phyloP scores from a whole-genome alignment of 2,113 vertebrate species.

The Electrona antarctica region DNA sequence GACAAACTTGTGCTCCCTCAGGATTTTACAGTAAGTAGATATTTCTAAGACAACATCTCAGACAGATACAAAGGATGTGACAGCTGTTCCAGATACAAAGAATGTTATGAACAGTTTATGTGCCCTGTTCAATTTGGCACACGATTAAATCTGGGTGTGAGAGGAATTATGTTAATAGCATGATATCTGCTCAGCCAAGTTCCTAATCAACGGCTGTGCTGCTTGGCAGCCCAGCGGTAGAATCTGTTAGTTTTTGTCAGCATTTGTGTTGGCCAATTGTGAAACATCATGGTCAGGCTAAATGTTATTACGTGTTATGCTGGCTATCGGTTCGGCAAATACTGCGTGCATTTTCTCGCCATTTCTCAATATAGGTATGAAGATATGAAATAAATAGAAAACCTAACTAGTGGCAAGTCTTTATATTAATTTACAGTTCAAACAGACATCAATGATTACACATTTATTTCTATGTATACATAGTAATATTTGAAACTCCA shows the following conservation, averaged over 20 bases:
- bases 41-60: too few relatives aligned
- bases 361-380: neutral
- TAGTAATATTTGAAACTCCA: too few relatives aligned
- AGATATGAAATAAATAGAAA: too few relatives aligned
- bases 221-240: neutral
- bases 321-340: neutral
- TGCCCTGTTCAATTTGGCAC: neutral
- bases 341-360: neutral
- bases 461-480: too few relatives aligned
- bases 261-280: neutral
- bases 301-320: neutral
- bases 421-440: too few relatives aligned
- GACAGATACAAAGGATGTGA: too few relatives aligned
- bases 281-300: neutral
- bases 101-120: neutral
- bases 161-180: neutral
- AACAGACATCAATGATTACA: too few relatives aligned
- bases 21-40: too few relatives aligned
- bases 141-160: neutral
- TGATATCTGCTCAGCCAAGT: slow-evolving; percentile 3
- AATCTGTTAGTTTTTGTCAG: slow-evolving; percentile 3
- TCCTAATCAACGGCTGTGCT: slow-evolving; percentile 24
- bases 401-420: too few relatives aligned
- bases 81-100: too few relatives aligned
- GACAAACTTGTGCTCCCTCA: too few relatives aligned